phyloP scores from a whole-genome alignment of 2,888 invertebrate genomes.

The Sarcophaga caerulescens region DNA sequence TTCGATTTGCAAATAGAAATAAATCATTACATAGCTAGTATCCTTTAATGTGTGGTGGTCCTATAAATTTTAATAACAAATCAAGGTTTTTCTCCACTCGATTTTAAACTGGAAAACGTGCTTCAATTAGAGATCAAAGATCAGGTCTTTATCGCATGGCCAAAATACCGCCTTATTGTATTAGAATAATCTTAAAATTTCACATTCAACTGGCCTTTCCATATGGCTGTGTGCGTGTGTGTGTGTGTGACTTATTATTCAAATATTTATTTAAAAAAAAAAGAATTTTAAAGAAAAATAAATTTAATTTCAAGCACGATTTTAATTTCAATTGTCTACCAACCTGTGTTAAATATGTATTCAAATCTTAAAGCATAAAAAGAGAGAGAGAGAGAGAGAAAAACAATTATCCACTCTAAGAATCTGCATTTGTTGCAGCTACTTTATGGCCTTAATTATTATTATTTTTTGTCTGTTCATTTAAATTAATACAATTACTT shows the following conservation, averaged over 20 bases:
- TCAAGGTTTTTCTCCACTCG: no score
- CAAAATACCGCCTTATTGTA: constrained; percentile 29
- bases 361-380: neutral
- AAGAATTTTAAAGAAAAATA: no score
- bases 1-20: no score
- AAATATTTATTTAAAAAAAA: constrained; percentile 9
- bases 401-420: constrained; percentile 49
- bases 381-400: neutral
- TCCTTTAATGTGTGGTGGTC: no score
- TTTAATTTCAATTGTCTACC: constrained; percentile 57
- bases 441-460: constrained; percentile 53
- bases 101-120: no score
- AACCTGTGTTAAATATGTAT: constrained; percentile 19
- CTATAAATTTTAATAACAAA: no score
- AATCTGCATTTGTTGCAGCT: constrained; percentile 40
- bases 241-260: neutral
- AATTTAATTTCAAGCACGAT: constrained; percentile 52
- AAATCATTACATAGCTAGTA: no score
- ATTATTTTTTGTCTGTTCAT: constrained; percentile 12
- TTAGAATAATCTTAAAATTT: constrained; percentile 13
- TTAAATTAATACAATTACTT: constrained; percentile 29
- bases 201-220: constrained; percentile 1
- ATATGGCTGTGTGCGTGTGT: neutral
- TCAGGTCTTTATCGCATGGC: constrained; percentile 42
- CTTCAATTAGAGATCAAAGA: constrained; percentile 47